These are phyloP conservation scores for Apodemia mormo DNA, from an alignment of 2,888 invertebrate genomes.

Conservation along the genomic window DNA sequence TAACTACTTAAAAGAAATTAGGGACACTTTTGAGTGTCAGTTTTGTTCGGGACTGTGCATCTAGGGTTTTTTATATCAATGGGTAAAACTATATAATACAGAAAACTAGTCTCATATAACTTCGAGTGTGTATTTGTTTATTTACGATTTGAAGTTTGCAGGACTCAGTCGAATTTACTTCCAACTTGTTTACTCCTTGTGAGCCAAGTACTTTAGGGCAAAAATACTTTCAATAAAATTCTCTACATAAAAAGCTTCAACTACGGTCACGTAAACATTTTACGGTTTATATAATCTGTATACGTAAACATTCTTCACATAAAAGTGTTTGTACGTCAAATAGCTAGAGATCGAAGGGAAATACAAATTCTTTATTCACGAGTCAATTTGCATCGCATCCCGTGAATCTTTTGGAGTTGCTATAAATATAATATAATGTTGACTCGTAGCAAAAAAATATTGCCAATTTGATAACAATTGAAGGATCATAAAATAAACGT, in stretches of 20 bases:
- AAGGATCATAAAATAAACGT: not conserved
- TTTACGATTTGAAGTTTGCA: not conserved
- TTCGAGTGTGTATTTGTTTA: not conserved
- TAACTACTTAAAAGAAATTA: no score
- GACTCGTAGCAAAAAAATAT: not conserved
- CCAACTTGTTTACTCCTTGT: not conserved
- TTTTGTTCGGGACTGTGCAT: no score
- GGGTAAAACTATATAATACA: no score
- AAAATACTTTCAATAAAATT: slow-evolving; percentile 1
- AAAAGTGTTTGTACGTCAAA: slow-evolving; percentile 15
- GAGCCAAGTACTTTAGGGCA: not conserved
- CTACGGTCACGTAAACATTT: slow-evolving; percentile 12
- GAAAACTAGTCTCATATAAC: no score
- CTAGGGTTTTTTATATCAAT: no score
- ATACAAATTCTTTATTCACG: slow-evolving; percentile 11
- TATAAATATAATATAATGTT: not conserved
- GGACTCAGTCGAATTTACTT: not conserved
- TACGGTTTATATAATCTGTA: slow-evolving; percentile 13
- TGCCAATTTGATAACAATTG: not conserved
- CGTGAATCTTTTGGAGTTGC: slow-evolving; percentile 1
- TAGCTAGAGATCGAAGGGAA: slow-evolving; percentile 8
- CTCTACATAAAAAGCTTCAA: not conserved
- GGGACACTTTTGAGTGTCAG: no score
- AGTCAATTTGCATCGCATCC: slow-evolving; percentile 10
- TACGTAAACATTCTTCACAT: slow-evolving; percentile 9